phyloP scores from a whole-genome alignment of 2,888 invertebrate genomes.

The Trachelus troglodyta region DNA sequence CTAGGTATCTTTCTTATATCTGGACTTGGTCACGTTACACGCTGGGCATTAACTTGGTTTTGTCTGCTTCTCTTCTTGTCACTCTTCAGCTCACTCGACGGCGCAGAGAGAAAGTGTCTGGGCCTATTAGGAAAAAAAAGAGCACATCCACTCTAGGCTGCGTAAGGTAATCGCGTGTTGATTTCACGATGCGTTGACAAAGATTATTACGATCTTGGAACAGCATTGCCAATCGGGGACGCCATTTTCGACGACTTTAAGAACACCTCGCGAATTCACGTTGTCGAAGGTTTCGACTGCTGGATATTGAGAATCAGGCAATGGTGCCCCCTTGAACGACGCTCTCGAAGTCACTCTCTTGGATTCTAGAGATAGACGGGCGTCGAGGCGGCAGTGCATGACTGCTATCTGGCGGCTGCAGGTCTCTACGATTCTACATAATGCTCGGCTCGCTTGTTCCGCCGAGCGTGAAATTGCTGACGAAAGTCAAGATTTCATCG shows the following conservation, averaged over 20 bases:
- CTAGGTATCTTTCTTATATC: not conserved
- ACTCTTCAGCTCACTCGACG: not conserved
- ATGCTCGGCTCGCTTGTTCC: constrained; percentile 40
- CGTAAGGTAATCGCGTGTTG: not conserved
- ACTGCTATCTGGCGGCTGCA: not conserved
- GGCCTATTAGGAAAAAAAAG: not conserved
- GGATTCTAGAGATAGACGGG: not conserved
- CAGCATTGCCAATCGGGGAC: not conserved
- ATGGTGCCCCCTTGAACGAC: not conserved
- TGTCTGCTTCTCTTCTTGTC: not conserved
- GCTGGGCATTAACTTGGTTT: not conserved
- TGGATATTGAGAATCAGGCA: not conserved
- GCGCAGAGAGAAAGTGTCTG: not conserved
- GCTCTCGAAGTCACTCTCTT: not conserved
- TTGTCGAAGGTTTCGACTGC: not conserved
- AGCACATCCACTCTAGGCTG: not conserved
- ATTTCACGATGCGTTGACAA: not conserved
- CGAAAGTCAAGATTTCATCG: constrained; percentile 42
- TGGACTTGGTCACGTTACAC: not conserved
- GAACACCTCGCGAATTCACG: not conserved
- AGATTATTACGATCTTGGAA: too few relatives aligned
- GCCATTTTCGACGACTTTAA: not conserved
- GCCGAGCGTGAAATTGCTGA: constrained; percentile 49
- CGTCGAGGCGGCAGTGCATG: not conserved
- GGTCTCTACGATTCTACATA: not conserved